Evolutionary conservation across 2,113 vertebrate species (phyloP).

Genomic region (Daboia siamensis): DNA sequence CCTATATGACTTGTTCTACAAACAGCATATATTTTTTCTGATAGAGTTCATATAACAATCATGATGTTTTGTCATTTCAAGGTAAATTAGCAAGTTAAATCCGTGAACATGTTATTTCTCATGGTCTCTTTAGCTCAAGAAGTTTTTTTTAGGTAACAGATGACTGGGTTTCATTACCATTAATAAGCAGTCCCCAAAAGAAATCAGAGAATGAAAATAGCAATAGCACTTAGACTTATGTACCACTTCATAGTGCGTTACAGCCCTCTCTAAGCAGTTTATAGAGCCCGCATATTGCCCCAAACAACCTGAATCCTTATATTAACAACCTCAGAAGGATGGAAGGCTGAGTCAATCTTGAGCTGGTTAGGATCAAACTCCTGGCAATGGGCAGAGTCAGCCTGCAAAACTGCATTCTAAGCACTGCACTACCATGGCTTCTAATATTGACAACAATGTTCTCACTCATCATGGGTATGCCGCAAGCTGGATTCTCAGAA

Average conservation of each 20-base stretch:
- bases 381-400: not conserved
- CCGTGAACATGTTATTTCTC: not conserved
- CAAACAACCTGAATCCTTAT: not conserved
- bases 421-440: not conserved
- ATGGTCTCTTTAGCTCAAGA: not conserved
- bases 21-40: not conserved
- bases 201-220: not conserved
- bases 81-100: not conserved
- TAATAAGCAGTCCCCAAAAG: not conserved
- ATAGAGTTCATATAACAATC: not conserved
- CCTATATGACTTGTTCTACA: not conserved
- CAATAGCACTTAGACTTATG: not conserved
- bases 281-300: not conserved
- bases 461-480: not conserved
- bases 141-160: not conserved
- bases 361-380: not conserved
- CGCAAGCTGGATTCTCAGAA: not conserved
- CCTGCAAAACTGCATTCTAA: not conserved
- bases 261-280: not conserved
- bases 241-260: not conserved
- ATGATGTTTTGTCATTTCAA: not conserved
- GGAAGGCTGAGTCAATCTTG: not conserved
- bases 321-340: not conserved
- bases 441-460: not conserved
- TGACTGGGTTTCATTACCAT: not conserved